Base-by-base conservation (phyloP, 2,113 vertebrate species). In the Oostethus manadensis region DNA sequence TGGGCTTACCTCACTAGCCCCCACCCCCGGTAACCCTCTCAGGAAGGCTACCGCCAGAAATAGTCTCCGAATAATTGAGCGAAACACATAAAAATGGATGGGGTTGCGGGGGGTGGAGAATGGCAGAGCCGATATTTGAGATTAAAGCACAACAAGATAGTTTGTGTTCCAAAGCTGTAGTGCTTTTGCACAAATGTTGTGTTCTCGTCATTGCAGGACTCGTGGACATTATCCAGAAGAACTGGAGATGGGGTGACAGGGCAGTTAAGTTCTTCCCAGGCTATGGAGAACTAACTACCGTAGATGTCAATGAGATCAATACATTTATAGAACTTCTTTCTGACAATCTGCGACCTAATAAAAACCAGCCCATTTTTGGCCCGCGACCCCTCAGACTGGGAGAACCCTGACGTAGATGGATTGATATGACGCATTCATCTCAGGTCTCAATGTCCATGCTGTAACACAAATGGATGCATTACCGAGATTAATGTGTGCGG, bases 41-140 rank as follows among this genome's bases (percentile, higher is more conserved):
- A 50, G 61, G 64, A 85, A 68, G 51, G 59, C 60, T 48, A 66
- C 60, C 74, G 74, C 75, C 72, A 79, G 79, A 61, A 84, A 82
- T 62, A 74, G 77, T 71, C 74, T 76, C 51, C 66, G 43, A 63
- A 83, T 82, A 80, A 86, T 75, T 70, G 56, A 79, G 51, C 79
- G 60, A 71, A 68, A 84, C 73, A 63, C 62, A 60, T 66, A 64
- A 64, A 65, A 66, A 62, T 46, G 50, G 56, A 49, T 70, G 54
- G 63, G 74, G 71, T 56, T 69, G 64, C 63, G 46, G 47, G 43
- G 51, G 48, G 21, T 64, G 71, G 76, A 81, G 67, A 76, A 81
- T 75, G 83, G 72, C 43, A 68, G 42, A 83, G 81, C 57, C 43
- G 54, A 63, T 33, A 70, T 49, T 80, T 71, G 63, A 66, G 56